Conservation (phyloP, 2,113 vertebrate genomes). For the Mormoops blainvillei region DNA sequence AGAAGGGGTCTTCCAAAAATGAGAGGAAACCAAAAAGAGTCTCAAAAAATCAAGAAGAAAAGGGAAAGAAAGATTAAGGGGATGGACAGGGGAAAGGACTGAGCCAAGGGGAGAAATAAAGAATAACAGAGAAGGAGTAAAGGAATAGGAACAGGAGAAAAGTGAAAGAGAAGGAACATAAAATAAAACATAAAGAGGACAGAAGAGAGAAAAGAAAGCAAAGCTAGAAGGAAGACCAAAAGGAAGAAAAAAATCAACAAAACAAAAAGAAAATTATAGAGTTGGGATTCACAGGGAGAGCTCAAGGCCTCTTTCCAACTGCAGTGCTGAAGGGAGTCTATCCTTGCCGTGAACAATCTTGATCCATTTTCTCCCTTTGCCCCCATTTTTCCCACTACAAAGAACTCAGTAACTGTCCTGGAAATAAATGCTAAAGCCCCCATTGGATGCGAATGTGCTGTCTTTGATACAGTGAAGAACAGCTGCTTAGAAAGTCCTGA, state of each 20-base stretch:
- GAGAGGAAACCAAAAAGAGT: background rate
- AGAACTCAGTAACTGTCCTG: background rate
- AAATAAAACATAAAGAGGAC: background rate
- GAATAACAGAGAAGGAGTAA: background rate
- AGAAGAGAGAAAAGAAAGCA: background rate
- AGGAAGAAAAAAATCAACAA: background rate
- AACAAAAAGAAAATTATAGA: background rate
- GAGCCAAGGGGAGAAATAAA: background rate
- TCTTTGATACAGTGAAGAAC: background rate
- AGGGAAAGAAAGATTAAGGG: background rate
- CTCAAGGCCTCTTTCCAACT: background rate
- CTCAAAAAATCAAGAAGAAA: background rate
- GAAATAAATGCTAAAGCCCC: background rate
- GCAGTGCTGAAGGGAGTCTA: background rate
- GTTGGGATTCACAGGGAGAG: background rate
- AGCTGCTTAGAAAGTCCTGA: background rate
- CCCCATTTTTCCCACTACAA: background rate
- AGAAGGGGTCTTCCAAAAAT: background rate
- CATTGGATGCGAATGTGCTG: background rate
- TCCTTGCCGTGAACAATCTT: fast-evolving
- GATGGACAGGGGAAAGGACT: background rate
- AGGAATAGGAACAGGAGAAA: background rate
- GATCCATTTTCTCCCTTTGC: fast-evolving
- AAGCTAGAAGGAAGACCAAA: background rate
- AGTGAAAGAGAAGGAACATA: background rate